These are phyloP conservation scores for Andinoacara biseriatus DNA, from an alignment of 2,113 vertebrate genomes.

Conservation along the genomic window DNA sequence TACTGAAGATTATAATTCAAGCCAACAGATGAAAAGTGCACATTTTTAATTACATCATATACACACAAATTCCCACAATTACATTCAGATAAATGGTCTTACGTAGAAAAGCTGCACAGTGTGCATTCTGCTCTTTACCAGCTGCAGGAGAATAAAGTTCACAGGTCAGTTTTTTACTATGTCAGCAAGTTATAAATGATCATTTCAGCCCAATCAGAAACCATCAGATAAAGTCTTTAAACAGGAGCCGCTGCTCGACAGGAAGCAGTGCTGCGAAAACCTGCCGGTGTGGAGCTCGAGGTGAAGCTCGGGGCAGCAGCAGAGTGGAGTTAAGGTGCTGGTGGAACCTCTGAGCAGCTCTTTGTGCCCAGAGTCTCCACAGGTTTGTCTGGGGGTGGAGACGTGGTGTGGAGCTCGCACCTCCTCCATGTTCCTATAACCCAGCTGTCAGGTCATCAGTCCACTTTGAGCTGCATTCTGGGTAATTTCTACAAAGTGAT, in stretches of 20 bases:
- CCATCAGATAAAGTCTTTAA: background rate
- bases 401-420: background rate
- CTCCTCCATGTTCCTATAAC: background rate
- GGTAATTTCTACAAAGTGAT: background rate
- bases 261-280: background rate
- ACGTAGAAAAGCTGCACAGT: background rate
- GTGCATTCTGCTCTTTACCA: conserved; percentile 31
- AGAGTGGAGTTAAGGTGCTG: no score
- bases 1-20: background rate
- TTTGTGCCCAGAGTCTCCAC: background rate
- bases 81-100: conserved; percentile 64
- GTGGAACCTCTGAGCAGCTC: background rate
- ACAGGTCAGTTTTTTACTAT: background rate
- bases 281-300: accelerated
- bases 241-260: background rate
- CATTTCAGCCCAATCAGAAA: background rate
- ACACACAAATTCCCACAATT: conserved; percentile 70
- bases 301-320: accelerated
- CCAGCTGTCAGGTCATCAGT: background rate
- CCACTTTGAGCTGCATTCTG: background rate
- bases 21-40: conserved; percentile 52
- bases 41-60: conserved; percentile 77
- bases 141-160: background rate
- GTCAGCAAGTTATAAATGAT: background rate
- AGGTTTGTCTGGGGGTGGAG: background rate